A percentile compares a stretch with the other conserved stretches of the same genome.
Conservation (phyloP, 2,113 vertebrate species). For the Brachirus orientalis region DNA sequence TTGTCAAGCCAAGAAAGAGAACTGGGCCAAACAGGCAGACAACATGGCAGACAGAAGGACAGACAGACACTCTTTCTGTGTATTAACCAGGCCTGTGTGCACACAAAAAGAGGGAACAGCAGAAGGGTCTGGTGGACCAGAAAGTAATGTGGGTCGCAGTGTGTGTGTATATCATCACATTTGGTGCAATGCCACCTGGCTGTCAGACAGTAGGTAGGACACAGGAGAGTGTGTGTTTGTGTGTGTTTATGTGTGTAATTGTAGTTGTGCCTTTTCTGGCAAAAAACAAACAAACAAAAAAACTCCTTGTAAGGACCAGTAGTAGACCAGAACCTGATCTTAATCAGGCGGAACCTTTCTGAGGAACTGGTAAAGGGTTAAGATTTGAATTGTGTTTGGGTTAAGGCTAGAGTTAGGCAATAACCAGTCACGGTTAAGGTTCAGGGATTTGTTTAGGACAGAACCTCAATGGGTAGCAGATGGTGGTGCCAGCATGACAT, state of each 20-base stretch:
- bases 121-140: slow-evolving; percentile 21
- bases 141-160: slow-evolving; percentile 39
- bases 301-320: too few relatives aligned
- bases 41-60: slow-evolving; percentile 43
- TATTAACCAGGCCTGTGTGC: slow-evolving; percentile 35
- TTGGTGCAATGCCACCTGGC: slow-evolving; percentile 69
- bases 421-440: too few relatives aligned
- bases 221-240: background rate
- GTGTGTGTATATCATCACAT: slow-evolving; percentile 46
- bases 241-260: background rate
- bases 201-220: slow-evolving; percentile 50
- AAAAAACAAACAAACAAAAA: too few relatives aligned
- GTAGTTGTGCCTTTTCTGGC: slow-evolving; percentile 28
- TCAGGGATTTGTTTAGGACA: slow-evolving; percentile 16
- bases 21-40: slow-evolving; percentile 39
- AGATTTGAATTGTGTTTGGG: too few relatives aligned
- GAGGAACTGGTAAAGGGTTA: too few relatives aligned
- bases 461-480: slow-evolving; percentile 70
- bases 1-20: slow-evolving; percentile 41
- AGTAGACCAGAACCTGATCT: too few relatives aligned
- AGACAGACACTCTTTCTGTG: slow-evolving; percentile 30
- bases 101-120: slow-evolving; percentile 22
- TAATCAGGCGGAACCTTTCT: too few relatives aligned
- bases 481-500: slow-evolving; percentile 70
- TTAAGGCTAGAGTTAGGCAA: too few relatives aligned